Conservation (phyloP, 2,113 vertebrate species). For the Gracilinanus agilis region DNA sequence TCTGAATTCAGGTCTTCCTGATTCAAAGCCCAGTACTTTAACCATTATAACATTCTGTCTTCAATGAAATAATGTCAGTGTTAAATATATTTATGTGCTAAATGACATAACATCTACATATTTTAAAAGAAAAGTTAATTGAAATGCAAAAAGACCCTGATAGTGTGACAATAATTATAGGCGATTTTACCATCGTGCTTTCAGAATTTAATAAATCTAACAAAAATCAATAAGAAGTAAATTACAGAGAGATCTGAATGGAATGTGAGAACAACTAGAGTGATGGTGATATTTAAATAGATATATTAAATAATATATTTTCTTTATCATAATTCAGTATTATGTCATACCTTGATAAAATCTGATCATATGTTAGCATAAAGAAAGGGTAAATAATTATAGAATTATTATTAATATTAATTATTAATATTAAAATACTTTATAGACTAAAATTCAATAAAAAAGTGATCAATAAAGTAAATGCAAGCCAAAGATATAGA, state of each 20-base stretch:
- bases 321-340: not conserved
- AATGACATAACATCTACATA: not conserved
- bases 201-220: constrained; percentile 7
- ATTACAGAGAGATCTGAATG: not conserved
- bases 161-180: not conserved
- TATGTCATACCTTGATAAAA: not conserved
- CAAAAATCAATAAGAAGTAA: not conserved
- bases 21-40: not conserved
- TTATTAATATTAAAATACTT: not conserved
- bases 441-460: not conserved
- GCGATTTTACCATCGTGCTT: not conserved
- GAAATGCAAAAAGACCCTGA: not conserved
- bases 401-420: not conserved
- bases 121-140: not conserved
- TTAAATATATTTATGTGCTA: not conserved
- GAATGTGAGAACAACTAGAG: not conserved
- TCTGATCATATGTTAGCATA: not conserved
- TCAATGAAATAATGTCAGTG: not conserved
- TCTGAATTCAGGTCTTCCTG: not conserved
- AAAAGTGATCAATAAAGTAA: not conserved
- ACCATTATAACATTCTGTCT: not conserved
- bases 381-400: not conserved
- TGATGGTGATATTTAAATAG: not conserved
- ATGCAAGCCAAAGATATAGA: not conserved
- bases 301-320: not conserved